Percentiles rank a stretch among this genome's conserved stretches.
Evolutionary conservation across 2,113 vertebrate genomes (phyloP).

Genomic region (Chinchilla lanigera): DNA sequence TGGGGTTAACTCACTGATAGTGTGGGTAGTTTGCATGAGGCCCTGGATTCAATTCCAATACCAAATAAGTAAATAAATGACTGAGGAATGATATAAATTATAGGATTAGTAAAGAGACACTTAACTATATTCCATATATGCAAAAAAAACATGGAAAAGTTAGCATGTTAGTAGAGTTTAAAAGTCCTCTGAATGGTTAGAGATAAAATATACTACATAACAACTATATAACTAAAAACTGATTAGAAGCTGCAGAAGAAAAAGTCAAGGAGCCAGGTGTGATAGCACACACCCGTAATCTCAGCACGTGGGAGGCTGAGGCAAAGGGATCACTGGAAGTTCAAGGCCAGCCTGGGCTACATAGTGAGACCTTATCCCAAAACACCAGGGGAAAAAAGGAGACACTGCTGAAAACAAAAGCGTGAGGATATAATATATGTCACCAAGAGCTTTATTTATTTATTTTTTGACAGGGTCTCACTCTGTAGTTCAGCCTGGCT

Average conservation of each 20-base stretch:
- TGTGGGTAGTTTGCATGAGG: not conserved
- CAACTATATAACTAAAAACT: not conserved
- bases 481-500: not conserved
- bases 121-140: not conserved
- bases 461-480: not conserved
- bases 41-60: not conserved
- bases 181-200: not conserved
- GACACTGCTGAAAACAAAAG: not conserved
- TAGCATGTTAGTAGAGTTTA: not conserved
- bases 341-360: not conserved
- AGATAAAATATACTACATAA: constrained; percentile 8
- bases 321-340: not conserved
- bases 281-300: not conserved
- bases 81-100: not conserved
- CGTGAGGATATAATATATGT: not conserved
- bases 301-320: not conserved
- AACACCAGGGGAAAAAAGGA: not conserved
- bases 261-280: not conserved
- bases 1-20: not conserved
- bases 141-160: constrained; percentile 47
- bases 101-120: not conserved
- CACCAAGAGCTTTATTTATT: no score
- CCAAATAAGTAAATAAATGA: not conserved
- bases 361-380: not conserved
- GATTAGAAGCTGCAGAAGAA: not conserved